These are phyloP conservation scores for Nannoperca obscura DNA, from an alignment of 2,797 vertebrate species.

Conservation along the genomic window DNA sequence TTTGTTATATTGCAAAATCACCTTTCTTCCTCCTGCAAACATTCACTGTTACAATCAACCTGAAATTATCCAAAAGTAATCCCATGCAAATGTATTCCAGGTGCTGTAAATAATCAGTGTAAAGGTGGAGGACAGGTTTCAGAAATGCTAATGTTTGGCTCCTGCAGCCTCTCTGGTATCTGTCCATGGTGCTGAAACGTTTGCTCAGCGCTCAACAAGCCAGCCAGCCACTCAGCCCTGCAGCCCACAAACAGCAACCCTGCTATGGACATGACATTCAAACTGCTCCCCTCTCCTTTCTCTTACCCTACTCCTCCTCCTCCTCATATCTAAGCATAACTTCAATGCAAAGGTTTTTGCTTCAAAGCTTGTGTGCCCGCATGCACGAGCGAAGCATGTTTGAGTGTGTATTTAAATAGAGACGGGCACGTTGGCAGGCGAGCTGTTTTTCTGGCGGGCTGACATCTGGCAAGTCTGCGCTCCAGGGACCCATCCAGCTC, in stretches of 20 bases:
- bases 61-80: constrained; percentile 37
- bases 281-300: constrained; percentile 30
- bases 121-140: constrained; percentile 61
- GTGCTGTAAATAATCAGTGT: constrained; percentile 67
- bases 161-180: constrained; percentile 65
- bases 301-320: constrained; percentile 8
- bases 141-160: constrained; percentile 64
- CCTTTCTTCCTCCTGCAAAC: background rate
- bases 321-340: constrained; percentile 58
- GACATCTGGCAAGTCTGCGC: constrained; percentile 84
- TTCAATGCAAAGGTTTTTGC: constrained; percentile 71
- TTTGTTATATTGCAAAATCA: background rate
- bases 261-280: constrained; percentile 73
- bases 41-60: background rate
- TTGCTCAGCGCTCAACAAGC: constrained; percentile 52
- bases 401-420: constrained; percentile 86
- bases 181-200: constrained; percentile 90
- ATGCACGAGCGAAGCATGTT: constrained; percentile 70
- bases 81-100: constrained; percentile 66
- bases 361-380: constrained; percentile 77
- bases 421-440: constrained; percentile 83
- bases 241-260: constrained; percentile 55
- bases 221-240: constrained; percentile 48
- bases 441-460: constrained; percentile 86
- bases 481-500: constrained; percentile 85